phyloP scores from a whole-genome alignment of 2,113 vertebrate species.

The Synchiropus splendidus region DNA sequence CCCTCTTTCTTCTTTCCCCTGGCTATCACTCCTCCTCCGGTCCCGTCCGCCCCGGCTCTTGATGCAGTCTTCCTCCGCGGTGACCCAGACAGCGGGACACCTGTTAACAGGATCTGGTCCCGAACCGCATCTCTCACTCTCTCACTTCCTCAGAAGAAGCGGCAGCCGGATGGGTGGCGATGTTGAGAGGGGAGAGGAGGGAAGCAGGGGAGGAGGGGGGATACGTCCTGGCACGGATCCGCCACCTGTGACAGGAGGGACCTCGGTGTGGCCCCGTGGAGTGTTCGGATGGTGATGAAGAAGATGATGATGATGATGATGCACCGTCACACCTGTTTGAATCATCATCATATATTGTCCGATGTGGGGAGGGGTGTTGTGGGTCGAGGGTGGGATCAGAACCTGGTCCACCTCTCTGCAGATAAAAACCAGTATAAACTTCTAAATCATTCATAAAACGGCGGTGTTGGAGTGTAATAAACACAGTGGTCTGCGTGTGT shows the following conservation, averaged over 20 bases:
- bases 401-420: too few relatives aligned
- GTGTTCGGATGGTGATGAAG: neutral
- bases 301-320: too few relatives aligned
- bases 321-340: constrained; percentile 71
- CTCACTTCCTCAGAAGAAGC: constrained; percentile 49
- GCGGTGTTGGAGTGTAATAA: neutral
- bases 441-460: neutral
- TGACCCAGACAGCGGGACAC: constrained; percentile 65
- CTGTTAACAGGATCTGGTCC: constrained; percentile 73
- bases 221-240: constrained; percentile 68
- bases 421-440: too few relatives aligned
- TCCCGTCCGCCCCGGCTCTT: constrained; percentile 32
- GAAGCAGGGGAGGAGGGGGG: constrained; percentile 27
- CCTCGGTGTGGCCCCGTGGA: constrained; percentile 24
- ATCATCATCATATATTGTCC: constrained; percentile 50
- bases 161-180: constrained; percentile 36
- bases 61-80: constrained; percentile 50
- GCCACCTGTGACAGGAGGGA: constrained; percentile 73
- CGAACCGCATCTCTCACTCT: constrained; percentile 71
- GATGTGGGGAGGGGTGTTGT: constrained; percentile 21
- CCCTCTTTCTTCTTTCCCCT: constrained; percentile 42
- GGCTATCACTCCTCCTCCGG: constrained; percentile 45
- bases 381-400: constrained; percentile 15
- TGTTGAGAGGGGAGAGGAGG: constrained; percentile 26
- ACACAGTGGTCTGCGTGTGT: constrained; percentile 19